These are phyloP conservation scores for Phoebastria nigripes DNA, from an alignment of 2,797 vertebrate genomes.

Conservation along the genomic window DNA sequence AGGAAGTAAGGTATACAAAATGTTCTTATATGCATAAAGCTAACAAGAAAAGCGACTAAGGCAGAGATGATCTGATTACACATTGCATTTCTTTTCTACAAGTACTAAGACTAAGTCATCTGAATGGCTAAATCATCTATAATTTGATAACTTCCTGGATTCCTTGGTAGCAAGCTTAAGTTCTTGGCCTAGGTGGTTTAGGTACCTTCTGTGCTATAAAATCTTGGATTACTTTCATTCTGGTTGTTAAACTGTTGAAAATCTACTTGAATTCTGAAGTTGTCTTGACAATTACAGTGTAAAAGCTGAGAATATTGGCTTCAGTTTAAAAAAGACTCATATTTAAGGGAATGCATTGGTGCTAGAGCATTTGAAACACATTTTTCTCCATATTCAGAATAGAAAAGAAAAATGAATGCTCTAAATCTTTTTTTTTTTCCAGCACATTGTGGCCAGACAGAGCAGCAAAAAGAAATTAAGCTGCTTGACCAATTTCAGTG, in stretches of 20 bases:
- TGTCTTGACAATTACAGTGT: not conserved
- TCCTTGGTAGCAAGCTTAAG: not conserved
- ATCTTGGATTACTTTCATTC: not conserved
- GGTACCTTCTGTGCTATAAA: not conserved
- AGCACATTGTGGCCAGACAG: not conserved
- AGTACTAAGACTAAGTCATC: not conserved
- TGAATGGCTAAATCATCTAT: not conserved
- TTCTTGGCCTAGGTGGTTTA: not conserved
- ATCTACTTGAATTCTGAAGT: not conserved
- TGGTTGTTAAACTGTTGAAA: not conserved
- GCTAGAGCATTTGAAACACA: not conserved
- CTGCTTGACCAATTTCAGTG: not conserved
- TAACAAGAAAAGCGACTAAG: not conserved
- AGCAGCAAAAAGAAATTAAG: not conserved
- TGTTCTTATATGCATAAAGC: rapidly evolving
- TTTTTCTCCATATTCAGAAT: not conserved
- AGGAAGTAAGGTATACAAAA: not conserved
- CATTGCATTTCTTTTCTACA: not conserved
- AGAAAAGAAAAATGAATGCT: not conserved
- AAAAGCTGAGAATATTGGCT: not conserved
- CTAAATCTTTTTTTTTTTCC: not conserved
- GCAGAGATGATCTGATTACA: not conserved
- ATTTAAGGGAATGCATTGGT: not conserved
- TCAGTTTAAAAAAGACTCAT: not conserved
- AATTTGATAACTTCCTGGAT: not conserved